phyloP scores from a whole-genome alignment of 2,888 invertebrate species.

The Augiades crinisus region DNA sequence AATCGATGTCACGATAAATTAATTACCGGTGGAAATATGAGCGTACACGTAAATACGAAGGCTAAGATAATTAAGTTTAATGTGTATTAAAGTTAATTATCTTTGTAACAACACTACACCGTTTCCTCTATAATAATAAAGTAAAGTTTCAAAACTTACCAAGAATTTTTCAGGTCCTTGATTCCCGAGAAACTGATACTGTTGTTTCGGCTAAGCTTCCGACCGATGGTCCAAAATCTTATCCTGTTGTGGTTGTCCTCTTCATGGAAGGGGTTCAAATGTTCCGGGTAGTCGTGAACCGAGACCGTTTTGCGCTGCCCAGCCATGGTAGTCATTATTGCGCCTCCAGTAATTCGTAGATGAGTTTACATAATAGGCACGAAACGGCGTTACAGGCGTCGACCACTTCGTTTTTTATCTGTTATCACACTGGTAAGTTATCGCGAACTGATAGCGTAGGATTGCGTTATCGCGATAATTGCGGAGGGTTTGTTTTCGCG shows the following conservation, averaged over 20 bases:
- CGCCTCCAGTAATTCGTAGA: slow-evolving; percentile 46
- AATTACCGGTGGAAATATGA: not conserved
- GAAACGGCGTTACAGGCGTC: slow-evolving; percentile 50
- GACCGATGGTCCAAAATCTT: slow-evolving; percentile 82
- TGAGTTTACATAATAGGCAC: slow-evolving; percentile 71
- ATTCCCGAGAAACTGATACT: slow-evolving; percentile 83
- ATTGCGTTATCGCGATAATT: slow-evolving; percentile 73
- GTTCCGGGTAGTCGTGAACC: slow-evolving; percentile 87
- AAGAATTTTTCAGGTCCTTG: slow-evolving; percentile 80
- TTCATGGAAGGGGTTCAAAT: slow-evolving; percentile 88
- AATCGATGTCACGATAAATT: not conserved
- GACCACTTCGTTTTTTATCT: slow-evolving; percentile 69
- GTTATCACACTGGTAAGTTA: slow-evolving; percentile 72
- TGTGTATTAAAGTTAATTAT: slow-evolving; percentile 1
- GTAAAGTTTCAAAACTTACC: slow-evolving; percentile 72
- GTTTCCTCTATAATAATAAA: not conserved
- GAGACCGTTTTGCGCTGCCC: slow-evolving; percentile 76
- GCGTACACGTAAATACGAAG: no score
- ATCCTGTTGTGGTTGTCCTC: slow-evolving; percentile 84
- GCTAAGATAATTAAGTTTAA: no score
- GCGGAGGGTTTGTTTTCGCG: slow-evolving; percentile 66
- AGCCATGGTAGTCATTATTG: slow-evolving; percentile 66
- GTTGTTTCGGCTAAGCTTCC: slow-evolving; percentile 76
- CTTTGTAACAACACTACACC: not conserved
- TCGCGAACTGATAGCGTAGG: slow-evolving; percentile 66